These are phyloP conservation scores for Eupelmus urozonus DNA, from an alignment of 2,888 invertebrate species.

Conservation along the genomic window DNA sequence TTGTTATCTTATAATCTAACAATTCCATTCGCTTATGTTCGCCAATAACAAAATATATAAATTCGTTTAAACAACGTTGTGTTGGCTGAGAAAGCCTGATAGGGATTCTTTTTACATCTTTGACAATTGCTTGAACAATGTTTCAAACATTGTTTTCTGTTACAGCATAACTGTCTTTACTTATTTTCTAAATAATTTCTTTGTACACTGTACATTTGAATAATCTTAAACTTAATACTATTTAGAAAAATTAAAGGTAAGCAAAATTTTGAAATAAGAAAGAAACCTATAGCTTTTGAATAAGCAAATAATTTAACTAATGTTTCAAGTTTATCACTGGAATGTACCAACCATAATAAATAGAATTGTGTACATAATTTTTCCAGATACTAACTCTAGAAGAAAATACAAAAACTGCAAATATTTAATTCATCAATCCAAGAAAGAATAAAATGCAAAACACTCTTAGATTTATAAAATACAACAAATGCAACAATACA, in stretches of 20 bases:
- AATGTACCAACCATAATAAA: constrained; percentile 4
- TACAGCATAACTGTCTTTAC: constrained; percentile 37
- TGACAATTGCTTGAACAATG: constrained; percentile 45
- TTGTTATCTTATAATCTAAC: constrained; percentile 51
- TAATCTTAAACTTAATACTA: constrained; percentile 12
- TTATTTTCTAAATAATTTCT: constrained; percentile 52
- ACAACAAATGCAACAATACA: too few relatives aligned
- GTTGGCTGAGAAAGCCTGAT: constrained; percentile 16
- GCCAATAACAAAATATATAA: constrained; percentile 59
- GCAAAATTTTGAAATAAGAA: not conserved
- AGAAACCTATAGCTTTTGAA: not conserved
- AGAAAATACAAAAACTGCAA: too few relatives aligned
- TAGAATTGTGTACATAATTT: too few relatives aligned
- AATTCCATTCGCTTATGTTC: constrained; percentile 51
- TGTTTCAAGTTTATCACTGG: not conserved
- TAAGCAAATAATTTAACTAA: not conserved
- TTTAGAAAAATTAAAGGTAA: not conserved
- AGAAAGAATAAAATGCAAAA: too few relatives aligned
- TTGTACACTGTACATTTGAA: constrained; percentile 59
- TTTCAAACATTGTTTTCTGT: constrained; percentile 52
- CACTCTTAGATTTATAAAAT: not conserved
- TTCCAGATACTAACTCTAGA: too few relatives aligned
- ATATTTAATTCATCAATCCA: too few relatives aligned
- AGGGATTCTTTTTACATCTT: constrained; percentile 44
- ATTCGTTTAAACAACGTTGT: constrained; percentile 43